Conservation (phyloP, 2,797 vertebrate species). For the Xiphophorus birchmanni region DNA sequence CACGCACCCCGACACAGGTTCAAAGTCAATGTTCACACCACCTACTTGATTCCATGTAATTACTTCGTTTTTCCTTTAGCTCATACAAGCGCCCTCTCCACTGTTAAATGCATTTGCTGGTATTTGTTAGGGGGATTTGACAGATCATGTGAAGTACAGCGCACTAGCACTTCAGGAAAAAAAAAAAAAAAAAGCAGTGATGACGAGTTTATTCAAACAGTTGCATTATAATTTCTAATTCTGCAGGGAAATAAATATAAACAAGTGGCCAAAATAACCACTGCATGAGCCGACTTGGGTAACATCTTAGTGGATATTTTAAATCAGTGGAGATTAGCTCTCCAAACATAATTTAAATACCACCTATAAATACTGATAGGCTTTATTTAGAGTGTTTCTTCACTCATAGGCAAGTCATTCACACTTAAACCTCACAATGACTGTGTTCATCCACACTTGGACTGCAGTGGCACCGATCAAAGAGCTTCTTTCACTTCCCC, state of each 20-base stretch:
- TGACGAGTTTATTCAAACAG: slow-evolving; percentile 34
- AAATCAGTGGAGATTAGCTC: not conserved
- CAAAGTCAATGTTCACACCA: slow-evolving; percentile 64
- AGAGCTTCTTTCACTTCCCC: slow-evolving; percentile 64
- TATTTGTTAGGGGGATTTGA: slow-evolving; percentile 45
- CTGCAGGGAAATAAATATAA: slow-evolving; percentile 15
- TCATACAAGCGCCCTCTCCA: slow-evolving; percentile 37
- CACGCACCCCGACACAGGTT: slow-evolving; percentile 62
- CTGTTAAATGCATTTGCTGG: slow-evolving; percentile 49
- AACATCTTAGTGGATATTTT: not conserved
- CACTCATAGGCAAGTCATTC: slow-evolving; percentile 60
- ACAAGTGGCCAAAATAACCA: not conserved
- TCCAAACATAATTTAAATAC: slow-evolving; percentile 14
- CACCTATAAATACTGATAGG: slow-evolving; percentile 8
- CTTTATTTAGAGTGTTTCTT: slow-evolving; percentile 31
- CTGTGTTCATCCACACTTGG: slow-evolving; percentile 63
- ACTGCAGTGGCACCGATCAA: slow-evolving; percentile 58
- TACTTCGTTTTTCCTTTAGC: slow-evolving; percentile 49
- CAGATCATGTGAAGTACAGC: slow-evolving; percentile 26
- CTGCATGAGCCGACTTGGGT: not conserved
- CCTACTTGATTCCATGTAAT: slow-evolving; percentile 60
- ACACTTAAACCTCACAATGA: slow-evolving; percentile 65
- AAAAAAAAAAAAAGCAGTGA: not conserved
- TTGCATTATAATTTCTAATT: slow-evolving; percentile 4
- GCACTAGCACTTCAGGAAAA: slow-evolving; percentile 35